Evolutionary conservation across 1,140 invertebrate species (phyloP), one percentile per base, ranked within the genome.

Genomic region (Steinernema feltiae): DNA sequence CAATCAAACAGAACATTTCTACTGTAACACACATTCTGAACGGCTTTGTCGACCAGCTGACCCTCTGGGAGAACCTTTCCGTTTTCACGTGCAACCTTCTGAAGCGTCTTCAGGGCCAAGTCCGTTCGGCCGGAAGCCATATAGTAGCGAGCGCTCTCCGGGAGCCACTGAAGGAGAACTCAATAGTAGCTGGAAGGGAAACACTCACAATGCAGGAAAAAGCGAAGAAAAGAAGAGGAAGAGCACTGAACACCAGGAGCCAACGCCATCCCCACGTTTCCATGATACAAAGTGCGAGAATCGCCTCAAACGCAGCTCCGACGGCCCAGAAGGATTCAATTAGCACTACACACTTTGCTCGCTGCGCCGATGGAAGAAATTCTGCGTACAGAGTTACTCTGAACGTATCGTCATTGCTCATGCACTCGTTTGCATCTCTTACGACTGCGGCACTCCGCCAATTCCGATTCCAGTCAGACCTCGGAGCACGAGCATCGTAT

Each of bases 301-400:
- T 90, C 27, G 96, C 93, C 69, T 85, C 83, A 35, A 85, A 86
- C 31, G 79, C 82, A 12, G 94, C 93, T 63, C 94, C 94, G 48
- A 97, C 89, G 0, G 94, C 94, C 94, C 94, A 97, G 87, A 97
- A 97, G 89, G 94, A 93, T 92, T 97, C 94, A 75, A 97, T 90
- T 78, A 97, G 88, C 63, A 97, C 93, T 35, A 97, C 93, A 90
- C 94, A 96, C 88, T 94, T 94, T 30, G 93, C 93, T 85, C 94
- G 89, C 85, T 95, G 93, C 86, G 94, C 93, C 63, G 93, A 91
- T 21, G 94, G 94, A 70, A 97, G 88, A 90, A 96, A 97, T 88
- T 97, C 95, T 21, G 94, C 93, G 89, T 96, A 97, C 74, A 97
- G 87, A n/a, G 94, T 97, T 0, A 97, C 93, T 73, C 94, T 95